Percentiles rank a stretch among this genome's conserved stretches.
These are phyloP conservation scores for Nephrotoma flavescens DNA, from an alignment of 2,888 invertebrate species.

Conservation along the genomic window DNA sequence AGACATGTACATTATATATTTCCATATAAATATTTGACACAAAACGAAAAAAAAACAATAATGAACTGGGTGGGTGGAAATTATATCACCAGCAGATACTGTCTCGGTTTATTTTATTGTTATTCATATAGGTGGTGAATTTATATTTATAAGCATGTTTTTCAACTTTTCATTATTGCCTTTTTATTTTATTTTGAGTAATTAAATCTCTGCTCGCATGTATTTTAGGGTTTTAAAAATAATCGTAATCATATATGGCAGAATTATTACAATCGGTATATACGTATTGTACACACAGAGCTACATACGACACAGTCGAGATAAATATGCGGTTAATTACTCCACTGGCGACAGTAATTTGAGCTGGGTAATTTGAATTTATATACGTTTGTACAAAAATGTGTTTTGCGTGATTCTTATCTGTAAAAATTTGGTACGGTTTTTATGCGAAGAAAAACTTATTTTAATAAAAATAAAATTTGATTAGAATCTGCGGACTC, in stretches of 20 bases:
- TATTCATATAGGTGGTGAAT: neutral
- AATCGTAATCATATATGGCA: neutral
- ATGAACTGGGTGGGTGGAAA: neutral
- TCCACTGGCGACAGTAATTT: neutral
- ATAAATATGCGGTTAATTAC: neutral
- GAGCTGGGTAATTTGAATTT: neutral
- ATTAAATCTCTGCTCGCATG: neutral
- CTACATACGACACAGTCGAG: neutral
- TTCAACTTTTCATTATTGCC: neutral
- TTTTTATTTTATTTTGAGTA: neutral
- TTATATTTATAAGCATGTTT: neutral
- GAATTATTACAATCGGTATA: neutral
- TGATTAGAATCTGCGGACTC: no score
- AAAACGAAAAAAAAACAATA: neutral
- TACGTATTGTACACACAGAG: neutral
- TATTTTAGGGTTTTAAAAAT: neutral
- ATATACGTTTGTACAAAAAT: neutral
- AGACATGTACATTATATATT: neutral
- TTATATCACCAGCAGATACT: neutral
- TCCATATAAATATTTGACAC: neutral
- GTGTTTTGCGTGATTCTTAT: no score
- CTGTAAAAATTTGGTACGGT: no score
- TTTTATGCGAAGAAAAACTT: no score
- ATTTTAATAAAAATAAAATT: no score
- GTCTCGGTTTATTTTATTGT: neutral